Percentiles rank a stretch among this genome's conserved stretches.
phyloP scores from a whole-genome alignment of 2,113 vertebrate species.

The Zosterops lateralis region DNA sequence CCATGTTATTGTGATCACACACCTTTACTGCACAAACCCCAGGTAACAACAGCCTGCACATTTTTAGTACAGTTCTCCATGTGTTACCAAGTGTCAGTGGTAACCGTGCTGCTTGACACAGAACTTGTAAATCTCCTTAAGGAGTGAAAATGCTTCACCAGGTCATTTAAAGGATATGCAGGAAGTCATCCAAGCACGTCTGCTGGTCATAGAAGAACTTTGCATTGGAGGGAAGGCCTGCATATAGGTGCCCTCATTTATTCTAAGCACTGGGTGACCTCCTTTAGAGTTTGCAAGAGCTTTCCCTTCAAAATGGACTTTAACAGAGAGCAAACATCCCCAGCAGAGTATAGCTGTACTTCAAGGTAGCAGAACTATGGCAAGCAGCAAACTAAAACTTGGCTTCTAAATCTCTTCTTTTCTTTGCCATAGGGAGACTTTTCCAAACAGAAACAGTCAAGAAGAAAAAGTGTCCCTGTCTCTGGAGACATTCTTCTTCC shows the following conservation, averaged over 20 bases:
- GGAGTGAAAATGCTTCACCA: background rate
- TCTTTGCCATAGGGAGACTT: background rate
- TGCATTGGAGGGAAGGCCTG: background rate
- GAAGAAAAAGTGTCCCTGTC: background rate
- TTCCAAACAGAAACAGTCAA: background rate
- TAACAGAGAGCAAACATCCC: background rate
- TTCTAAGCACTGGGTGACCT: background rate
- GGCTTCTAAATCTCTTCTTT: background rate
- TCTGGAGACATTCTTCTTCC: background rate
- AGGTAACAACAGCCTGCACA: background rate
- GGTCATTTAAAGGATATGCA: background rate
- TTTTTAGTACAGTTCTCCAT: background rate
- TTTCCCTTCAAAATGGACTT: background rate
- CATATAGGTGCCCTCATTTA: background rate
- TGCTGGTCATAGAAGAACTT: background rate
- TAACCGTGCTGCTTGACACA: background rate
- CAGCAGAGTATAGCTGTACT: background rate
- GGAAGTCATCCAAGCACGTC: background rate
- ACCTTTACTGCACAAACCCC: background rate
- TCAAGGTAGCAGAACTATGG: background rate
- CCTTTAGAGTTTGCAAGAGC: background rate
- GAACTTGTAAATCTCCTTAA: background rate
- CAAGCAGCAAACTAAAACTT: background rate
- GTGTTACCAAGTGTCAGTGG: background rate
- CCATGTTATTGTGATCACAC: accelerated